Evolutionary conservation across 2,797 vertebrate species (phyloP).

Genomic region (Sphenodon punctatus): DNA sequence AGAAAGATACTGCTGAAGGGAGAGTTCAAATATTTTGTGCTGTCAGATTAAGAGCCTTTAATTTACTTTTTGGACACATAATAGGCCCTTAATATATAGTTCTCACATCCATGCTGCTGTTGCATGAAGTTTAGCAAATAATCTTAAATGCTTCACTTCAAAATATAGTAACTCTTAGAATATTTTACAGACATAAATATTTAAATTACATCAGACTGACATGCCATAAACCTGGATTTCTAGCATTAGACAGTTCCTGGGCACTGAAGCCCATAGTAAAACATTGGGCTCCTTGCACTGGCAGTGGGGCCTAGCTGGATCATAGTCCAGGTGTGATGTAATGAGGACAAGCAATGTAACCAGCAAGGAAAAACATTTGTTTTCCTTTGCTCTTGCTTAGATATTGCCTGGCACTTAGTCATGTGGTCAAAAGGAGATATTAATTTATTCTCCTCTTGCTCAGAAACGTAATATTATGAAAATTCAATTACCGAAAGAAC

Average conservation of each 20-base stretch:
- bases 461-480: background rate
- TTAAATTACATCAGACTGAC: constrained; percentile 1
- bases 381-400: constrained; percentile 4
- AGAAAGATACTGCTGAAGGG: background rate
- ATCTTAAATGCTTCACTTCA: background rate
- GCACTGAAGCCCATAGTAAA: background rate
- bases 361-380: background rate
- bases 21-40: constrained; percentile 13
- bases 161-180: background rate
- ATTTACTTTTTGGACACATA: background rate
- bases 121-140: background rate
- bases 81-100: background rate
- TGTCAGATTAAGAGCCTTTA: background rate
- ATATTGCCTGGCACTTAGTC: background rate
- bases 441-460: constrained; percentile 5
- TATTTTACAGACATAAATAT: background rate
- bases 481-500: background rate
- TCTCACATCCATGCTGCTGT: background rate
- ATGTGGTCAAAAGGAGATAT: background rate
- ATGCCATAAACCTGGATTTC: background rate
- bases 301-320: no score
- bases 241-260: background rate
- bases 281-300: no score
- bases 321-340: background rate
- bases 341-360: background rate